A percentile compares a stretch with the other conserved stretches of the same genome.
Conservation (phyloP, 2,797 vertebrate species). For the Yasuhikotakia modesta region DNA sequence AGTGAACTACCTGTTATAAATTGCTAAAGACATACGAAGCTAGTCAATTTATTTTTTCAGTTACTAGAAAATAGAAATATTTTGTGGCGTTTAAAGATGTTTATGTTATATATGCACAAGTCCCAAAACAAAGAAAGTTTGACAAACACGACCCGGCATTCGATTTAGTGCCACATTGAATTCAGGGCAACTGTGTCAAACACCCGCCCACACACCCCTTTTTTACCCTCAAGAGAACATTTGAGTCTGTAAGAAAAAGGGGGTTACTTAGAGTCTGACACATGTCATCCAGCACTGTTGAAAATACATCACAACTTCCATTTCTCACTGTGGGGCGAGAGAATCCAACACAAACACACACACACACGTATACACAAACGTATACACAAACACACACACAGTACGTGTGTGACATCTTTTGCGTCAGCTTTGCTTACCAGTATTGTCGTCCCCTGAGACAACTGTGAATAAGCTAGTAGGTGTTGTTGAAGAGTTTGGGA, state of each 20-base stretch:
- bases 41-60: too few relatives aligned
- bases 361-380: slow-evolving; percentile 3
- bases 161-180: slow-evolving; percentile 33
- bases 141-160: slow-evolving; percentile 38
- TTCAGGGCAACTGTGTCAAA: slow-evolving; percentile 35
- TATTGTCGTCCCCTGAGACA: slow-evolving; percentile 44
- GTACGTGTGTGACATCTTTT: slow-evolving; percentile 40
- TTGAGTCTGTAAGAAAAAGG: slow-evolving; percentile 3
- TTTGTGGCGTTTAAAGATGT: slow-evolving; percentile 55
- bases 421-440: slow-evolving; percentile 46
- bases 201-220: slow-evolving; percentile 24
- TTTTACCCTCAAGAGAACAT: slow-evolving; percentile 35
- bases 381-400: slow-evolving; percentile 15
- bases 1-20: slow-evolving; percentile 34
- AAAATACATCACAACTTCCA: slow-evolving; percentile 22
- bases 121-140: slow-evolving; percentile 43
- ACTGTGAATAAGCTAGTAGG: slow-evolving; percentile 32
- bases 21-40: too few relatives aligned
- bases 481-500: slow-evolving; percentile 10
- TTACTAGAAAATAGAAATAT: slow-evolving; percentile 51
- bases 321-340: slow-evolving; percentile 5
- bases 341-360: slow-evolving; percentile 15
- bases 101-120: slow-evolving; percentile 51
- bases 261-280: slow-evolving; percentile 33
- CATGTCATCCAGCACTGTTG: slow-evolving; percentile 17